Evolutionary conservation across 2,888 invertebrate species (phyloP), one percentile per base, ranked within the genome.

Genomic region (Protodeltote pygarga): DNA sequence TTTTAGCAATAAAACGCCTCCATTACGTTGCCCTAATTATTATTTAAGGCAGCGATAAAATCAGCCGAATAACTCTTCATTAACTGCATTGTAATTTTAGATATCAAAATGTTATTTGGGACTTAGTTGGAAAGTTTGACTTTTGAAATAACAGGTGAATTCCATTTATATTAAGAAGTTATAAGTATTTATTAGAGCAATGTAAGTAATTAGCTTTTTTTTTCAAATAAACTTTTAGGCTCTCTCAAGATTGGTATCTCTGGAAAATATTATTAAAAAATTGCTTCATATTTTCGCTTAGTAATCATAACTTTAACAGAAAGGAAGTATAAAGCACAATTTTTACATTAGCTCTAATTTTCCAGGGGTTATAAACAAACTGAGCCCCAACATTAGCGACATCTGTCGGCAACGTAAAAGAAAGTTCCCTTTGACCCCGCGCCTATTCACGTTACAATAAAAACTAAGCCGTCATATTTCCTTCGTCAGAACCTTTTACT

Each of bases 391-490:
- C 75, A 77, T 77, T 74, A 77, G 65, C 65, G 68, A 61, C 80
- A 81, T 77, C 78, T 81, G 81, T 74, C 61, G 74, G 65, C 60
- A 71, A 71, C 67, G 69, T 72, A 77, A 80, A 77, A 77, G 66
- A 76, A 78, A 68, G 53, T 66, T 68, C 35, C 55, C 62, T 57
- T 68, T 62, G 69, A 61, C 67, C 70, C n/a, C 62, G 65, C 48
- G 59, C 66, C 72, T 71, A 75, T 79, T 74, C 74, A 59, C 67
- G 71, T 78, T 73, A 73, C 76, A 76, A 82, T 81, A 80, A 81
- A 79, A 82, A 73, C 69, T 75, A 71, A 73, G 73, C 66, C 65
- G 46, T 61, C 63, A 65, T 69, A 69, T 76, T 73, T 72, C 72
- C 63, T 71, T 66, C 66, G 52, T 63, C 59, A 63, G 53, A 65